Conservation (phyloP, 2,888 invertebrate species). For the Xanthorhoe spadicearia region DNA sequence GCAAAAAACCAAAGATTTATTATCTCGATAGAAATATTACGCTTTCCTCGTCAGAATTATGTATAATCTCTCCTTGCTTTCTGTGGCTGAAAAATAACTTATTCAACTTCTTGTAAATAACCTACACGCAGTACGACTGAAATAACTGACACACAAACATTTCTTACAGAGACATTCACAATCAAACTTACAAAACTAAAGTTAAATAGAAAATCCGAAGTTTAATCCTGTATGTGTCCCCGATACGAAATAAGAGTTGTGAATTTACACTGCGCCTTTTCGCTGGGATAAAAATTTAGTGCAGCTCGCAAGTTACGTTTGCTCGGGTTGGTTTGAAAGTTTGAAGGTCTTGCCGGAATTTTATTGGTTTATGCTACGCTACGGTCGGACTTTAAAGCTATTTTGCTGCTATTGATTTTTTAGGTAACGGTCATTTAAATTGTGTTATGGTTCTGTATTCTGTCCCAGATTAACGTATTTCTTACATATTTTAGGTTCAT, state of each 20-base stretch:
- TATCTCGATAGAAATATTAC: no score
- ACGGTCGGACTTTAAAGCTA: slow-evolving; percentile 22
- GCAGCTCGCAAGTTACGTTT: slow-evolving; percentile 32
- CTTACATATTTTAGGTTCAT: background rate
- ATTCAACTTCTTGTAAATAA: no score
- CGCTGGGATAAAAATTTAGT: slow-evolving; percentile 30
- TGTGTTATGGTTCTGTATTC: slow-evolving; percentile 1
- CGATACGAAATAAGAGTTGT: slow-evolving; percentile 27
- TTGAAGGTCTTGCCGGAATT: slow-evolving; percentile 26
- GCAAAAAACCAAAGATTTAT: background rate
- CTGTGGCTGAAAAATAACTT: no score
- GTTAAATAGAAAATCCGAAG: slow-evolving; percentile 57
- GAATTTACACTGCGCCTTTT: slow-evolving; percentile 32
- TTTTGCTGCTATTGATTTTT: slow-evolving; percentile 22
- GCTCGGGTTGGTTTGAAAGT: slow-evolving; percentile 24
- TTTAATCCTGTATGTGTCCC: slow-evolving; percentile 45
- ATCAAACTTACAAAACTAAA: slow-evolving; percentile 48
- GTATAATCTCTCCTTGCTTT: no score
- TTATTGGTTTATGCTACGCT: slow-evolving; percentile 18
- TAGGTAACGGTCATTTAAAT: background rate
- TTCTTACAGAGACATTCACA: slow-evolving; percentile 39
- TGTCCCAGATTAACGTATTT: background rate
- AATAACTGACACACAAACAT: slow-evolving; percentile 25
- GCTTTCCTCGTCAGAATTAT: no score
- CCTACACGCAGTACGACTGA: background rate